These are phyloP conservation scores for Sebastiscus albofasciatus DNA, from an alignment of 2,797 vertebrate genomes.

Conservation along the genomic window DNA sequence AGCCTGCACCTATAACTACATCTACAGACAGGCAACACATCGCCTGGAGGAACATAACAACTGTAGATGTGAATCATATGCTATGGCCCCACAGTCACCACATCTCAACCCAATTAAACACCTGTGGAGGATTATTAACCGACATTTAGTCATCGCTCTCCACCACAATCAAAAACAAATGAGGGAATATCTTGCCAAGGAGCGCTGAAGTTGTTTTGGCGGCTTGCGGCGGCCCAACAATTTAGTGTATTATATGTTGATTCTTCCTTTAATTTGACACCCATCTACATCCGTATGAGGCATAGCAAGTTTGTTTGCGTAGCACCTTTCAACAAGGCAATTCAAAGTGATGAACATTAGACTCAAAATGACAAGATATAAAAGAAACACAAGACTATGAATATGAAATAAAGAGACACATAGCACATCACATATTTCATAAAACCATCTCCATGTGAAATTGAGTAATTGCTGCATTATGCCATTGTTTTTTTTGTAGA, in stretches of 20 bases:
- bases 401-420: background rate
- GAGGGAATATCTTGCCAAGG: background rate
- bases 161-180: background rate
- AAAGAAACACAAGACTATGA: background rate
- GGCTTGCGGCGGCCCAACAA: background rate
- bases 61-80: background rate
- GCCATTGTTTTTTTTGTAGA: background rate
- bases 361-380: background rate
- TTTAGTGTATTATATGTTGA: too few species aligned
- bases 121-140: background rate
- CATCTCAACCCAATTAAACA: conserved; percentile 1
- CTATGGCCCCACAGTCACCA: background rate
- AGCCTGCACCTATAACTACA: background rate
- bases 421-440: background rate
- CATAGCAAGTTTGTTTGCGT: background rate
- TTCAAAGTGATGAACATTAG: background rate
- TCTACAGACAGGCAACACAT: background rate
- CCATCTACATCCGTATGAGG: background rate
- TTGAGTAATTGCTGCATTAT: background rate
- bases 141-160: background rate
- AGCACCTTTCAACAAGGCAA: background rate
- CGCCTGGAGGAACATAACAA: background rate
- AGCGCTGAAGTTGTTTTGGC: background rate
- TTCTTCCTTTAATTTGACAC: background rate
- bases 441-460: background rate